These are phyloP conservation scores for Oligia strigilis DNA, from an alignment of 2,888 invertebrate genomes.

Conservation along the genomic window DNA sequence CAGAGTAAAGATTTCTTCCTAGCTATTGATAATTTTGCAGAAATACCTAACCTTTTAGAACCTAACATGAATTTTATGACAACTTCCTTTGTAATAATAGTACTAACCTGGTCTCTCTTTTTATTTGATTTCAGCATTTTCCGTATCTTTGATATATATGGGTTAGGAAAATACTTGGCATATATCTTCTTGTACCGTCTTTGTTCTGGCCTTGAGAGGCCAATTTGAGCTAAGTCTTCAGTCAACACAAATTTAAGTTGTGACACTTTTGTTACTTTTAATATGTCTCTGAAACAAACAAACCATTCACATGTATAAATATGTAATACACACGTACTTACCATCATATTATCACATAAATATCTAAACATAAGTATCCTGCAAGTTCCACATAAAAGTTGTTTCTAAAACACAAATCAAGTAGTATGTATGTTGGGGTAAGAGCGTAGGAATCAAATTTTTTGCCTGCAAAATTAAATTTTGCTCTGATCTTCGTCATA, in stretches of 20 bases:
- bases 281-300: conserved; percentile 93
- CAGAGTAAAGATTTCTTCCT: not conserved
- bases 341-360: not conserved
- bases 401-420: not conserved
- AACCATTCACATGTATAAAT: conserved; percentile 12
- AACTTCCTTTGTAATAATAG: not conserved
- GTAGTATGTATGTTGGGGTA: too few species aligned
- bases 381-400: not conserved
- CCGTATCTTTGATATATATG: conserved; percentile 97
- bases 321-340: conserved; percentile 5
- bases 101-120: conserved; percentile 87
- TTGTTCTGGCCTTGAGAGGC: conserved; percentile 98
- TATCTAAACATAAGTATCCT: not conserved
- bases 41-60: not conserved
- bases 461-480: too few species aligned
- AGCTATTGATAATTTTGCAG: not conserved
- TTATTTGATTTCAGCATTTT: conserved; percentile 93
- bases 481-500: too few species aligned
- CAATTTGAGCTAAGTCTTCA: conserved; percentile 97
- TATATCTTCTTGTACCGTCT: conserved; percentile 98
- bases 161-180: conserved; percentile 98
- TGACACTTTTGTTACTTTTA: conserved; percentile 96
- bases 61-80: not conserved
- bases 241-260: conserved; percentile 98
- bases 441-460: too few species aligned